Evolutionary conservation across 2,113 vertebrate genomes (phyloP), one percentile per base, ranked within the genome.

Genomic region (Nyctereutes procyonoides): DNA sequence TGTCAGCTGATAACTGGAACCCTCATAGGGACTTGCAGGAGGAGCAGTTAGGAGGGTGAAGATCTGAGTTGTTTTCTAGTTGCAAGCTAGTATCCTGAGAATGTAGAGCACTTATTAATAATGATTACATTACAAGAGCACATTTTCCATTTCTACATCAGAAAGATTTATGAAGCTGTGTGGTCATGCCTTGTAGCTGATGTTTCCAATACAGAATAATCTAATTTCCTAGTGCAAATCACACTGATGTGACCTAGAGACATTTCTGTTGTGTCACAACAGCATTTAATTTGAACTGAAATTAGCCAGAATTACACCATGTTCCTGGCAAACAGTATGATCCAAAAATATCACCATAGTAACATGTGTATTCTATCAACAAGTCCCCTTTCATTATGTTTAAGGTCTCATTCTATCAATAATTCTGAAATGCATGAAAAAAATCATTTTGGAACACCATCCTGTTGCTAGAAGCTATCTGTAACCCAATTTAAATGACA

Each of bases 261-360:
- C 97, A 96, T 97, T 97, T 96, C 90, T 98, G 97, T 97, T 98
- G 94, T 97, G 97, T 97, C 97, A 97, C 96, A 95, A 97, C 94
- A 92, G 95, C 97, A 92, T 98, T 97, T 97, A 97, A 96, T 97
- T 96, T 95, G 88, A 94, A 69, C 81, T 96, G 96, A 97, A 98
- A 98, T 98, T 97, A 98, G 96, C 92, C 94, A 98, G 96, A 97
- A 98, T 98, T 96, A 98, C 96, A 97, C 96, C 97, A 97, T 98
- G 97, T 98, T 97, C 97, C 88, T 97, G 97, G 97, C 92, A 0
- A 94, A 93, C 43, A 80, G 32, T 88, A 28, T 19, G 88, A 88
- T 97, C 92, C 96, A 96, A 94, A 98, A 97, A 96, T 97, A 96
- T 97, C 67, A 79, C 97, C 97, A 98, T 98, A 95, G 98, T 92